These are phyloP conservation scores for Solenopsis fugax DNA, from an alignment of 1,140 invertebrate genomes.

Conservation along the genomic window DNA sequence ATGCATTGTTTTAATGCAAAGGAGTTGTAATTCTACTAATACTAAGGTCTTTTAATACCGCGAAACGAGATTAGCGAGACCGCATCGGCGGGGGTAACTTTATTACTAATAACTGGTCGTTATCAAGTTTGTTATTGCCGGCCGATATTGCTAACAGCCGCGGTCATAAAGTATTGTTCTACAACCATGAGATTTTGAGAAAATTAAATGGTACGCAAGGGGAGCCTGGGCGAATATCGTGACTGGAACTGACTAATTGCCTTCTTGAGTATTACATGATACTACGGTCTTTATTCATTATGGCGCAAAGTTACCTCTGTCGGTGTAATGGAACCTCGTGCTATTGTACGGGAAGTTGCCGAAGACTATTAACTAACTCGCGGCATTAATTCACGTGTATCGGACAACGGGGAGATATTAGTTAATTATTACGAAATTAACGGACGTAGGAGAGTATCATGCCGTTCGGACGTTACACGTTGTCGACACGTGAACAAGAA, in stretches of 20 bases:
- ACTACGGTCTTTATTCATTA: slow-evolving; percentile 48
- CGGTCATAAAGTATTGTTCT: background rate
- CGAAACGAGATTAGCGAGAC: slow-evolving; percentile 9
- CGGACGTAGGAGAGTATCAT: background rate
- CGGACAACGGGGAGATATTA: slow-evolving; percentile 55
- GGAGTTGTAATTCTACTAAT: background rate
- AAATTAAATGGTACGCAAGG: background rate
- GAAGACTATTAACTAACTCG: slow-evolving; percentile 56
- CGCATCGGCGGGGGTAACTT: background rate
- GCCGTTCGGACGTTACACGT: slow-evolving; percentile 9
- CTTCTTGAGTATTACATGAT: slow-evolving; percentile 53
- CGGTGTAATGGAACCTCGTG: slow-evolving; percentile 47
- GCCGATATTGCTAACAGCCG: background rate
- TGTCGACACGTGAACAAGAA: slow-evolving; percentile 2
- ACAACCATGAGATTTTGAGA: background rate
- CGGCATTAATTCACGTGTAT: slow-evolving; percentile 52
- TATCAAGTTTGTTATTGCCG: background rate
- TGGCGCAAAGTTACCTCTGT: slow-evolving; percentile 40
- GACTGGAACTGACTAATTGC: slow-evolving; percentile 40
- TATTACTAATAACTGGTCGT: slow-evolving; percentile 25
- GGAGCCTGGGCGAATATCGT: background rate
- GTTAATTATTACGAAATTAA: slow-evolving; percentile 61
- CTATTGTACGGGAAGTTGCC: slow-evolving; percentile 51
- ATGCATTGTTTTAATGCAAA: slow-evolving; percentile 15
- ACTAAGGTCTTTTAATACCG: background rate